Evolutionary conservation across 2,797 vertebrate species (phyloP).

Genomic region (Myotis daubentonii): DNA sequence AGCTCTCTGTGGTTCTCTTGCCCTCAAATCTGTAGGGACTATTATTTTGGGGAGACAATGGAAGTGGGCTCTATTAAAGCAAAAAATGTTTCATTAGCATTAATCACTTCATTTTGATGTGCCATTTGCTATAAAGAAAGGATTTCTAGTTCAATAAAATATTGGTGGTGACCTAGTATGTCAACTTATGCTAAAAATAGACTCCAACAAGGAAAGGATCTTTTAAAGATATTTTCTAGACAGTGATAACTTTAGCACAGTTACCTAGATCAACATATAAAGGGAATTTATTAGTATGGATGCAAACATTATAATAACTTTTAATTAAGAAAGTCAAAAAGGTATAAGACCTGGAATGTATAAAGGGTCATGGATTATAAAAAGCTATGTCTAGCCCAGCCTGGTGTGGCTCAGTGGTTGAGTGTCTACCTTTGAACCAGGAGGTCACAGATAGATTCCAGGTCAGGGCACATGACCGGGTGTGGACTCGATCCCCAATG

Average conservation of each 20-base stretch:
- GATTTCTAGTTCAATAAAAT: conserved; percentile 44
- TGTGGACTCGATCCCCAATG: too few relatives aligned
- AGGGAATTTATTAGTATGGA: not conserved
- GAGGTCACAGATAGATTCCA: too few relatives aligned
- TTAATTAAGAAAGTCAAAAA: conserved; percentile 23
- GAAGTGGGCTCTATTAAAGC: not conserved
- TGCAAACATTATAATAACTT: not conserved
- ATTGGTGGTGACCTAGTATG: not conserved
- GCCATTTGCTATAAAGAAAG: conserved; percentile 30
- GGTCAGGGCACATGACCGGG: too few relatives aligned
- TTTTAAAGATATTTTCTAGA: conserved; percentile 33
- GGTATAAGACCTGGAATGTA: not conserved
- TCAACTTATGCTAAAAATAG: not conserved
- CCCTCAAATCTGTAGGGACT: not conserved
- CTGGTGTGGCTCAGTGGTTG: too few relatives aligned
- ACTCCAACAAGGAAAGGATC: not conserved
- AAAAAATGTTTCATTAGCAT: conserved; percentile 10
- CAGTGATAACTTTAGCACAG: not conserved
- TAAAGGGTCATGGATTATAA: not conserved
- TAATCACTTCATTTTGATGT: not conserved
- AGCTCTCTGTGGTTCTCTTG: not conserved
- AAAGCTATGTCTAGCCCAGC: not conserved
- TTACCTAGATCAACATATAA: not conserved
- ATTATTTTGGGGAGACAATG: conserved; percentile 3
- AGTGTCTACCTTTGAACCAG: too few relatives aligned